Evolutionary conservation across 2,113 vertebrate species (phyloP).

Genomic region (Todiramphus chloris): DNA sequence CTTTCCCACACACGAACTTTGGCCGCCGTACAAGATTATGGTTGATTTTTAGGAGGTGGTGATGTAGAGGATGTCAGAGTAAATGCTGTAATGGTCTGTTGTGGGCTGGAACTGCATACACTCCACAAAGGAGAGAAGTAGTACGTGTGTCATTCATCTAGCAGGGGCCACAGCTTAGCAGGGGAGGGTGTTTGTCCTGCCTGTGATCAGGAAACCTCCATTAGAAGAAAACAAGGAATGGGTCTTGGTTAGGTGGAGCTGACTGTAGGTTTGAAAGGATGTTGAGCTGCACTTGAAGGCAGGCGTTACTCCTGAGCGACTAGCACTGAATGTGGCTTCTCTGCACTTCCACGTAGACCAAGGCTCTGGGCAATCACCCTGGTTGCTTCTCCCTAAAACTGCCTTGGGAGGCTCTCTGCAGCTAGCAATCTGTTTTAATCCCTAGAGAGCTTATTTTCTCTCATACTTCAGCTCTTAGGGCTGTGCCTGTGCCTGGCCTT

Average conservation of each 20-base stretch:
- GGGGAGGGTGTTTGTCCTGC: background rate
- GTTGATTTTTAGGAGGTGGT: background rate
- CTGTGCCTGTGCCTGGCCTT: slow-evolving; percentile 8
- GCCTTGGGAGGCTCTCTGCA: background rate
- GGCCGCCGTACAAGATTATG: background rate
- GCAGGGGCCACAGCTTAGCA: background rate
- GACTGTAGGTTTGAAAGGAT: background rate
- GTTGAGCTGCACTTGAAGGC: background rate
- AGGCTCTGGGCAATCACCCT: background rate
- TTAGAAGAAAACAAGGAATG: background rate
- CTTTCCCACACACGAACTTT: background rate
- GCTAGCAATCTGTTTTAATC: slow-evolving; percentile 45
- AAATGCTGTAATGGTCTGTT: background rate
- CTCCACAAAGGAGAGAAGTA: background rate
- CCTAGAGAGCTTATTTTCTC: slow-evolving; percentile 20
- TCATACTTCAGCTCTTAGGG: background rate
- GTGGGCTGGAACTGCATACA: background rate
- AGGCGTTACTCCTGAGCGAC: background rate
- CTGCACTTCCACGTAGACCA: background rate
- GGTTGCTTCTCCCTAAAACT: background rate
- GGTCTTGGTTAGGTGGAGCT: background rate
- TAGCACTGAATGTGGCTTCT: background rate
- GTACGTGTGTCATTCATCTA: background rate
- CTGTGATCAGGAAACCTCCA: background rate
- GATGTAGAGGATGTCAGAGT: background rate